These are phyloP conservation scores for Stenotaenia linearis DNA, from an alignment of 2,888 invertebrate genomes.

Conservation along the genomic window DNA sequence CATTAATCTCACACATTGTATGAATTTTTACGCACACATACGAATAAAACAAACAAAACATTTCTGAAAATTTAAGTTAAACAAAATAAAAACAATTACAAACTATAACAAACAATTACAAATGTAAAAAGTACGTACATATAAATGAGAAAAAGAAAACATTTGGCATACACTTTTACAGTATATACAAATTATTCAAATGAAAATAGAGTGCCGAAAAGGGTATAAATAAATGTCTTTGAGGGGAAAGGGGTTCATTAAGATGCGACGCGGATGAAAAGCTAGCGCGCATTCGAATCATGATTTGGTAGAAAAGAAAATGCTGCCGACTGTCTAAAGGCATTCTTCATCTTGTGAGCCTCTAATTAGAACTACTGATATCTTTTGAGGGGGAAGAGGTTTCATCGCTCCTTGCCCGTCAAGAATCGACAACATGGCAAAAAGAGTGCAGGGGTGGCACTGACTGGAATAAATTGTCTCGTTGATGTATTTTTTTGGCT, in stretches of 20 bases:
- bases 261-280: constrained; percentile 7
- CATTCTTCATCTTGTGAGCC: constrained; percentile 24
- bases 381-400: background rate
- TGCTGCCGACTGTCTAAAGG: constrained; percentile 11
- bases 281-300: constrained; percentile 13
- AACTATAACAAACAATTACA: background rate
- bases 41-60: constrained; percentile 17
- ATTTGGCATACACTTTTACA: background rate
- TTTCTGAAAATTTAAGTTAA: background rate
- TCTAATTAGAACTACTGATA: constrained; percentile 20
- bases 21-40: constrained; percentile 26
- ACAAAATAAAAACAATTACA: background rate
- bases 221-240: constrained; percentile 6
- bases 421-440: constrained; percentile 1
- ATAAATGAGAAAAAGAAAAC: no score
- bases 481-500: background rate
- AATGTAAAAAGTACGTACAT: background rate
- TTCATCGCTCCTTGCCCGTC: constrained; percentile 8
- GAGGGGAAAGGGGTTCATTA: constrained; percentile 23
- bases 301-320: constrained; percentile 26
- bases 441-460: background rate
- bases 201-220: background rate
- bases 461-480: constrained; percentile 22
- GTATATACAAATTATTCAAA: background rate
- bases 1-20: constrained; percentile 23